Percentiles rank a stretch among this genome's conserved stretches.
Evolutionary conservation across 1,140 invertebrate species (phyloP).

Genomic region (Drosophila hydei): DNA sequence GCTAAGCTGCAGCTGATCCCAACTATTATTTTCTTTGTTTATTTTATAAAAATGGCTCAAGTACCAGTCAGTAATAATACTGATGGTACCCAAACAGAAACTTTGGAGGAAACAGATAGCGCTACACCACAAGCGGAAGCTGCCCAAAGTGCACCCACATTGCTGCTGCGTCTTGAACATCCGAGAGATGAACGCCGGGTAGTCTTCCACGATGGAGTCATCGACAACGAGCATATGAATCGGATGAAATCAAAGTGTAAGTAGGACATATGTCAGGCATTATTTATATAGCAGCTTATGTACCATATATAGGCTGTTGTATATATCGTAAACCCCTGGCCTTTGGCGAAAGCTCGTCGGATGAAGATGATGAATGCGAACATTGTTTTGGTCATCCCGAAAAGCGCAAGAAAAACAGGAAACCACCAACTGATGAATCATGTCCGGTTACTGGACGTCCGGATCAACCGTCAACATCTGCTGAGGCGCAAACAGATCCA

Average conservation of each 20-base stretch:
- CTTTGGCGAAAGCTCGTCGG: conserved; percentile 93
- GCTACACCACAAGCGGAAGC: conserved; percentile 1
- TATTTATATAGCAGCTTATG: not conserved
- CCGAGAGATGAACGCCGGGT: conserved; percentile 92
- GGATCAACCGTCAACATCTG: conserved; percentile 53
- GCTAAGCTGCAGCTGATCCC: conserved; percentile 17
- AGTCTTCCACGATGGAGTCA: conserved; percentile 93
- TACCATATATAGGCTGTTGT: conserved; percentile 90
- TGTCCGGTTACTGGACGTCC: not conserved
- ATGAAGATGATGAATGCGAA: conserved; percentile 92
- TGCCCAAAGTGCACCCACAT: conserved; percentile 86
- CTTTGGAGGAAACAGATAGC: conserved; percentile 46
- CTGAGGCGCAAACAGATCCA: conserved; percentile 11
- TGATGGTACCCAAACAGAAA: conserved; percentile 40
- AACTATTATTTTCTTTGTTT: conserved; percentile 9
- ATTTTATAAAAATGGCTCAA: conserved; percentile 56
- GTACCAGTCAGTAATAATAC: conserved; percentile 9
- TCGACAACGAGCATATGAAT: conserved; percentile 96
- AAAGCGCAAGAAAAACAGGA: conserved; percentile 86
- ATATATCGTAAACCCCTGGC: conserved; percentile 92
- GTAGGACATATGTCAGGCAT: conserved; percentile 43
- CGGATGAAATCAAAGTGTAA: conserved; percentile 98
- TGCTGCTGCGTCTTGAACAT: conserved; percentile 87
- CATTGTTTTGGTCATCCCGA: conserved; percentile 94
- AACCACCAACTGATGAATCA: conserved; percentile 21